Evolutionary conservation across 2,888 invertebrate species (phyloP).

Genomic region (Habroteleia sp.): DNA sequence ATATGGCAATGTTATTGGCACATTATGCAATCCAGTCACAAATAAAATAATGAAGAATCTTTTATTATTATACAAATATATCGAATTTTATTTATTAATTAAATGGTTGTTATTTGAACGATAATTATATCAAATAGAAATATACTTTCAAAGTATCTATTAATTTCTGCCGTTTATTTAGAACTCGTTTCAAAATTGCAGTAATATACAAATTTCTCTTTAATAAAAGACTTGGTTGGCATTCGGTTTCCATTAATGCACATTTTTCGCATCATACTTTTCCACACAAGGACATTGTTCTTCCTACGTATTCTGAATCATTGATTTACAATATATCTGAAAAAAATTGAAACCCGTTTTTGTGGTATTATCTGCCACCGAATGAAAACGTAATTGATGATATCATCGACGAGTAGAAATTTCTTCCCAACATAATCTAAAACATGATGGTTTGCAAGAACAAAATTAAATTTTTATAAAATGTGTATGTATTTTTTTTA

Average conservation of each 20-base stretch:
- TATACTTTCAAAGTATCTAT: no score
- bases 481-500: no score
- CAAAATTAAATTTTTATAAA: no score
- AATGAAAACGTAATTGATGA: slow-evolving; percentile 40
- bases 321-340: slow-evolving; percentile 21
- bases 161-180: no score
- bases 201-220: slow-evolving; percentile 20
- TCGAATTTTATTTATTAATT: no score
- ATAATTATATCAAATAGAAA: no score
- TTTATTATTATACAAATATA: no score
- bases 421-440: slow-evolving; percentile 2
- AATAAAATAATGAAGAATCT: no score
- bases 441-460: no score
- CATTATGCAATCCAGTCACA: no score
- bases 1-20: no score
- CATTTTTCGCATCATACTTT: slow-evolving; percentile 11
- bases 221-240: slow-evolving; percentile 11
- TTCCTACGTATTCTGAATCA: slow-evolving; percentile 52
- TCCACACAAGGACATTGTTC: slow-evolving; percentile 39
- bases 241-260: slow-evolving; percentile 24
- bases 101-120: no score
- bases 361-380: slow-evolving; percentile 14
- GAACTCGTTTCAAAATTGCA: background rate
- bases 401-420: slow-evolving; percentile 32
- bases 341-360: slow-evolving; percentile 46